Evolutionary conservation across 2,797 vertebrate species (phyloP).

Genomic region (Harpagifer antarcticus): DNA sequence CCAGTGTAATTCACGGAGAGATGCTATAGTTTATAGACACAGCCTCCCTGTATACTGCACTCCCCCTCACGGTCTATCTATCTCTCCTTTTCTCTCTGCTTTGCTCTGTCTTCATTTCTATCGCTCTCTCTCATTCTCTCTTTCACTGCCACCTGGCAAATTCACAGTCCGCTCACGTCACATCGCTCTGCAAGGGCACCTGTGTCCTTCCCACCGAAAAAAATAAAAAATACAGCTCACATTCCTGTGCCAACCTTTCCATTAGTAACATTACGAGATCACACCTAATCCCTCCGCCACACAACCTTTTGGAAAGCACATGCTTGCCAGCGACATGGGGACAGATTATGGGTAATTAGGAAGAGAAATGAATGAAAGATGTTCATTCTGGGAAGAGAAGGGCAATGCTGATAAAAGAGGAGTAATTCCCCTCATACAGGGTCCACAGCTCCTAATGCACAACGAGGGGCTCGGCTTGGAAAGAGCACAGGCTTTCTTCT

Average conservation of each 20-base stretch:
- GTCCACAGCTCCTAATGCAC: constrained; percentile 73
- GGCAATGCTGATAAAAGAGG: constrained; percentile 75
- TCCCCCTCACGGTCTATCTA: constrained; percentile 71
- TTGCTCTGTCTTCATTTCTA: constrained; percentile 74
- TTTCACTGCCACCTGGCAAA: constrained; percentile 88
- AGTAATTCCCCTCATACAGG: constrained; percentile 70
- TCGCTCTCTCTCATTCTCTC: constrained; percentile 73
- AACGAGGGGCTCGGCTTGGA: constrained; percentile 69
- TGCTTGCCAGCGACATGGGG: constrained; percentile 72
- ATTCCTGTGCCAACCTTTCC: constrained; percentile 84
- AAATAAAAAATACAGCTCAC: constrained; percentile 66
- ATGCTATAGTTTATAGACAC: constrained; percentile 72
- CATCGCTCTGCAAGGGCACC: constrained; percentile 89
- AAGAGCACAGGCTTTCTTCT: constrained; percentile 70
- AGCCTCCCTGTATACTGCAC: constrained; percentile 74
- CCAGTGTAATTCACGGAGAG: constrained; percentile 62
- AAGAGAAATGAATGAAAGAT: constrained; percentile 76
- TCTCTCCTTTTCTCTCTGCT: constrained; percentile 76
- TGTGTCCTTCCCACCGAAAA: constrained; percentile 87
- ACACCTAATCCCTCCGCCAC: constrained; percentile 76
- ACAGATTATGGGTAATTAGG: constrained; percentile 73
- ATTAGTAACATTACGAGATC: constrained; percentile 85
- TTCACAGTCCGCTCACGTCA: constrained; percentile 90
- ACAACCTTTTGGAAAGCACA: constrained; percentile 67
- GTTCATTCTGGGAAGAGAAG: constrained; percentile 71